phyloP scores from a whole-genome alignment of 2,888 invertebrate genomes.

The Lathronympha strigana region DNA sequence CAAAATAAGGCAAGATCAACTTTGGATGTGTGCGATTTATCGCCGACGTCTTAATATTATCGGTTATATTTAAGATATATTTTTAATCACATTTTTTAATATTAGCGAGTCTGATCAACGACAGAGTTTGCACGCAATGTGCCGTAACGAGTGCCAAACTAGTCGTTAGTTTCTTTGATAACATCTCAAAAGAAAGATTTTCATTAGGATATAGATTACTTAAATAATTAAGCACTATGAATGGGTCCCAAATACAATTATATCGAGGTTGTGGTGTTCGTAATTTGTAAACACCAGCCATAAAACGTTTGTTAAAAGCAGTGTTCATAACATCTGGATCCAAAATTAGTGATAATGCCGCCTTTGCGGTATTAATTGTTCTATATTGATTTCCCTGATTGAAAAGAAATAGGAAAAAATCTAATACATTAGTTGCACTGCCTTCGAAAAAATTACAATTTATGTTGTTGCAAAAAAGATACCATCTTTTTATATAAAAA shows the following conservation, averaged over 20 bases:
- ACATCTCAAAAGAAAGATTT: not conserved
- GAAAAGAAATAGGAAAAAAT: not conserved
- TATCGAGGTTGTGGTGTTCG: not conserved
- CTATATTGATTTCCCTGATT: not conserved
- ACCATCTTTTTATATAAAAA: not conserved
- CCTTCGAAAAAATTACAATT: not conserved
- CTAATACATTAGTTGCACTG: not conserved
- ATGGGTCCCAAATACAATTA: not conserved
- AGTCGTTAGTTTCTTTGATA: constrained; percentile 21
- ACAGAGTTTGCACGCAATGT: constrained; percentile 35
- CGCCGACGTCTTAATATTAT: not conserved
- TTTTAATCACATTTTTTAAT: not conserved
- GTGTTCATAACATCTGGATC: not conserved
- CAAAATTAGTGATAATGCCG: not conserved
- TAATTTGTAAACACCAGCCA: not conserved
- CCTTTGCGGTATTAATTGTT: not conserved
- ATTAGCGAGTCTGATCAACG: constrained; percentile 22
- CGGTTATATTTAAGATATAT: not conserved
- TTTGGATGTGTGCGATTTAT: not conserved
- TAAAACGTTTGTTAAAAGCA: not conserved
- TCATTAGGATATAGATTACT: not conserved
- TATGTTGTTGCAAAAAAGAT: not conserved
- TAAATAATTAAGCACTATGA: not conserved
- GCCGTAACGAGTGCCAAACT: constrained; percentile 31
- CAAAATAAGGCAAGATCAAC: not conserved